Evolutionary conservation across 1,140 invertebrate genomes (phyloP), one percentile per base, ranked within the genome.

Genomic region (Coenobita brevimanus): DNA sequence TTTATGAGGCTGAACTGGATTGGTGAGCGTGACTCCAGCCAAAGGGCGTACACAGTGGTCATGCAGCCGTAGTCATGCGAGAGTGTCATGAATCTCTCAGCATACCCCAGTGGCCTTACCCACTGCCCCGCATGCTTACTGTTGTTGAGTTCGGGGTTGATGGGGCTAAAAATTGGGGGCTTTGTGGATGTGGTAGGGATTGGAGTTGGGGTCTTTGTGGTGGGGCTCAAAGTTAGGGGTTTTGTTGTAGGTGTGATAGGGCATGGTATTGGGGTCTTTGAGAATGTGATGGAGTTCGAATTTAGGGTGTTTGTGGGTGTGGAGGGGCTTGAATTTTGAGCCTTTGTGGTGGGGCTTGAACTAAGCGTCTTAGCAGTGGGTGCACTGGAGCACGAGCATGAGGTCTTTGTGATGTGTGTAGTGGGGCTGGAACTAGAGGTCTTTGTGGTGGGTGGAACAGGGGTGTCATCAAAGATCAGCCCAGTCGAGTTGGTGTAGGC

Each of bases 71-170:
- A 89, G 43, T 89, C 87, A 46, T 85, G 84, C 2, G 90, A 80
- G 4, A 57, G 41, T 15, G 83, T 89, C 90, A 90, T 90, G 71
- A 90, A 90, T 6, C 88, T 67, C 80, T 90, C 90, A 17, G 88
- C 90, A 24, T 90, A 89, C 67, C 90, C 88, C 57, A 90, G 80
- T 33, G 83, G 84, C n/a, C 90, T 46, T 0, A 90, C 79, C 90
- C 90, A 90, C 1, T 76, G 41, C 43, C 85, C 85, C 21, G 21
- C 10, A 3, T n/a, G 17, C 30, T 24, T 46, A 3, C 30, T 3
- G 8, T 76, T 27, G n/a, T 67, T 10, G 69, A 4, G 15, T 21
- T 21, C 54, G 69, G 27, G 27, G 54, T 8, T 17, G 79, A 27
- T 46, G 50, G 10, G 41, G 17, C 2, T 15, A 10, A 8, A 8